Conservation (phyloP, 2,888 invertebrate species). For the Smittia sp. region DNA sequence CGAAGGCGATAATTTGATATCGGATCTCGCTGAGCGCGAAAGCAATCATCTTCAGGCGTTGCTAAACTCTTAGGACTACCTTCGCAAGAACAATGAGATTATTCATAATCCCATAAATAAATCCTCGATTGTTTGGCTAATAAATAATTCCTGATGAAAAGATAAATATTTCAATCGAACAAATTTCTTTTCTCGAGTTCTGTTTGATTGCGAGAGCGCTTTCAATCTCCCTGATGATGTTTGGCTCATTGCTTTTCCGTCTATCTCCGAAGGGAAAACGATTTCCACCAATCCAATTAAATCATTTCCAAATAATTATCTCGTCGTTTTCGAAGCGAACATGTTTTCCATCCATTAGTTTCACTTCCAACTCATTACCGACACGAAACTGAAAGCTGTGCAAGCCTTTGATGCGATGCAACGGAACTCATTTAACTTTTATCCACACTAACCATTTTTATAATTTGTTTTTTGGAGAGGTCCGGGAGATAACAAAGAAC, state of each 20-base stretch:
- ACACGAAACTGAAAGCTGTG: background rate
- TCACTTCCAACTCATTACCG: conserved; percentile 31
- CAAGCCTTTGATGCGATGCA: background rate
- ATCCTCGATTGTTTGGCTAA: background rate
- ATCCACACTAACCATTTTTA: conserved; percentile 34
- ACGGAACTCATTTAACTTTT: background rate
- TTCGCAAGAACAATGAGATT: no score
- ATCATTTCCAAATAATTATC: conserved; percentile 31
- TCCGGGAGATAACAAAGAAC: conserved; percentile 6
- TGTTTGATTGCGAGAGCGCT: background rate
- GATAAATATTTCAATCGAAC: conserved; percentile 6
- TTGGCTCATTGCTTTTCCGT: background rate
- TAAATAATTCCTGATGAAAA: conserved; percentile 12
- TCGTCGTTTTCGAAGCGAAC: background rate
- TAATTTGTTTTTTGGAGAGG: conserved; percentile 29
- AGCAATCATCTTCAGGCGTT: no score
- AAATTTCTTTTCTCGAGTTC: background rate
- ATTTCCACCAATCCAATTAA: conserved; percentile 29
- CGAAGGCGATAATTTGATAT: no score
- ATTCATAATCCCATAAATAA: background rate
- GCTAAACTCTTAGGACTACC: no score
- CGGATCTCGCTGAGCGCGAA: no score
- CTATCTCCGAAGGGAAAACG: conserved; percentile 3
- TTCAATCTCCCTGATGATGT: background rate
- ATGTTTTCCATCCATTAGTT: conserved; percentile 22